Evolutionary conservation across 2,113 vertebrate species (phyloP), one percentile per base, ranked within the genome.

Genomic region (Platichthys stellatus): DNA sequence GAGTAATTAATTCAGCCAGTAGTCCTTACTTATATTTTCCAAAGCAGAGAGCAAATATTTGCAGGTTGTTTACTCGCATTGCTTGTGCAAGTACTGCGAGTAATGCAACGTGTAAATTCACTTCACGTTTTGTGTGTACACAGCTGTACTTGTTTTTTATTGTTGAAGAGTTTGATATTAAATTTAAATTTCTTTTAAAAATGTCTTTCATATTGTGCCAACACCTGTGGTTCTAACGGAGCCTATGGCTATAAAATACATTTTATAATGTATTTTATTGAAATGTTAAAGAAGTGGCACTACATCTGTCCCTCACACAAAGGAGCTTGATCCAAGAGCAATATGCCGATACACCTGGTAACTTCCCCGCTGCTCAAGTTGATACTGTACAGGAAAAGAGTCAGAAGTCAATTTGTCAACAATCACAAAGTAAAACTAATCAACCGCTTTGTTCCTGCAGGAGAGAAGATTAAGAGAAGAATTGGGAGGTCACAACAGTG

Each of bases 401-500:
- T 45, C 58, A 13, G 49, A 26, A 57, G 67, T 76, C 58, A 23
- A 69, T 69, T 62, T 56, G 47, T 68, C 38, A 63, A 31, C 31
- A 56, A 20, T 12, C 57, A 31, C 62, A 61, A 72, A 60, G 17
- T 38, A n/a, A 58, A 65, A 60, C 10, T 40, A 47, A 45, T 70
- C 35, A 61, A 62, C 63, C 5, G 23, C 49, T 78, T 64, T 28
- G 45, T 59, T 21, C 60, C 53, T 38, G 31, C 38, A 40, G 40
- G 24, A 58, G 40, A 28, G 64, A 28, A n/a, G 31, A 59, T 31
- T 7, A 64, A 64, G 24, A 69, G 8, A 38, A 57, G 6, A 17
- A 23, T 35, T 58, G 49, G 8, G 17, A 24, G 57, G 10, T 23
- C n/a, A 35, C 4, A 56, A 13, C 14, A 15, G 18, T 14, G 31